phyloP scores from a whole-genome alignment of 2,888 invertebrate species.

The Leptopilina syphax region DNA sequence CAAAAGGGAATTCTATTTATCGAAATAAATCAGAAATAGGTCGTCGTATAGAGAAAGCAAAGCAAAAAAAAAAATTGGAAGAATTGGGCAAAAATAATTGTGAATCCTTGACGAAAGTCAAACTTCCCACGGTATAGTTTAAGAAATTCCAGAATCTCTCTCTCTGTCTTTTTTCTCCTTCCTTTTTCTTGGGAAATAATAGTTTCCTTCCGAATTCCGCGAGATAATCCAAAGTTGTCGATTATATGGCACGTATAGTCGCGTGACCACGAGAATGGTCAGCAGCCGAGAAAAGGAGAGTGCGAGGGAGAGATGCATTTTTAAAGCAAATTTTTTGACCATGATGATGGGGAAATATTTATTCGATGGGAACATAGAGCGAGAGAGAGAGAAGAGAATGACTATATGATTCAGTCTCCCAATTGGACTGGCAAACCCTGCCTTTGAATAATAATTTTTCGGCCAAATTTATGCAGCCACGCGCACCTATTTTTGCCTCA shows the following conservation, averaged over 20 bases:
- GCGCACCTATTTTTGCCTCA: constrained; percentile 42
- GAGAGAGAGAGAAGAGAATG: neutral
- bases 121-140: constrained; percentile 28
- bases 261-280: constrained; percentile 60
- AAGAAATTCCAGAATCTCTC: constrained; percentile 32
- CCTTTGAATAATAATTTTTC: constrained; percentile 48
- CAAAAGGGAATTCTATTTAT: constrained; percentile 8
- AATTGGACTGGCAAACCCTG: constrained; percentile 40
- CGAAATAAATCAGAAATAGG: constrained; percentile 24
- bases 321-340: neutral
- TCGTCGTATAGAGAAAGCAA: neutral
- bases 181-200: neutral
- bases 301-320: neutral
- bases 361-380: constrained; percentile 4
- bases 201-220: constrained; percentile 64
- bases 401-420: neutral
- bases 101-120: constrained; percentile 29
- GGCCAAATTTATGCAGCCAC: constrained; percentile 50
- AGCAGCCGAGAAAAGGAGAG: constrained; percentile 23
- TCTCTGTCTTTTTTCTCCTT: constrained; percentile 10
- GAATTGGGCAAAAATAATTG: constrained; percentile 16
- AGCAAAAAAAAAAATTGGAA: neutral
- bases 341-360: neutral
- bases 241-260: constrained; percentile 64
- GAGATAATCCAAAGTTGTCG: constrained; percentile 60